Percentiles rank a stretch among this genome's conserved stretches.
Evolutionary conservation across 2,888 invertebrate species (phyloP).

Genomic region (Caenorhabditis wallacei): DNA sequence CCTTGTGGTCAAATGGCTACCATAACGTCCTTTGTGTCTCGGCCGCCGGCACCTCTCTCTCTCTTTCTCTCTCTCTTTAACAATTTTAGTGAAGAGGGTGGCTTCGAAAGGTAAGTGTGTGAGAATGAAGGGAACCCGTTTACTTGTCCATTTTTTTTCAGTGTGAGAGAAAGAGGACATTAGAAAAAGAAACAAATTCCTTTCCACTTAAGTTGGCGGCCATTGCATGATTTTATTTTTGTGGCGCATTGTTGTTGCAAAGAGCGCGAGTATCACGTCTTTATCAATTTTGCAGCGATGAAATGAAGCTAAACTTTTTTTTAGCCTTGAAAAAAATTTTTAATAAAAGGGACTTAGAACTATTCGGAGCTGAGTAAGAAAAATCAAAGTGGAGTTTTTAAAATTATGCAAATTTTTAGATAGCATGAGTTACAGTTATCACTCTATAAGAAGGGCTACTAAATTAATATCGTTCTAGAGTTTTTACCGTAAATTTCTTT

Average conservation of each 20-base stretch:
- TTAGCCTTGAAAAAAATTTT: background rate
- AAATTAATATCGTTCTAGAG: too few species aligned
- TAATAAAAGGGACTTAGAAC: background rate
- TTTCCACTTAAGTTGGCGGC: slow-evolving; percentile 62
- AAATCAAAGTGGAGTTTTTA: too few species aligned
- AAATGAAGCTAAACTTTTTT: slow-evolving; percentile 34
- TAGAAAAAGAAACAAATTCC: slow-evolving; percentile 60
- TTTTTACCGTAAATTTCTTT: too few species aligned
- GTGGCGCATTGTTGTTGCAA: slow-evolving; percentile 52
- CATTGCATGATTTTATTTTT: slow-evolving; percentile 51
- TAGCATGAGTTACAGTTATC: too few species aligned
- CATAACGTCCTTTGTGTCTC: slow-evolving; percentile 63
- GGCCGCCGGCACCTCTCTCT: slow-evolving; percentile 55
- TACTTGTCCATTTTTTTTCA: slow-evolving; percentile 60
- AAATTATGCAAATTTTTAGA: too few species aligned
- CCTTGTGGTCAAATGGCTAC: slow-evolving; percentile 66
- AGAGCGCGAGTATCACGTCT: slow-evolving; percentile 20
- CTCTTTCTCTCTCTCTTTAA: slow-evolving; percentile 21
- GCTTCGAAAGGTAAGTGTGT: slow-evolving; percentile 33
- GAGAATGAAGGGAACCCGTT: slow-evolving; percentile 54
- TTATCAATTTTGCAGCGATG: slow-evolving; percentile 24
- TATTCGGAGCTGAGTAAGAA: too few species aligned
- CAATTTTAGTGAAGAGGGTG: slow-evolving; percentile 33
- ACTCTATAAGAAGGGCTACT: too few species aligned
- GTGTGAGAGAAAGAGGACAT: slow-evolving; percentile 54